Conservation (phyloP, 2,797 vertebrate genomes). For the Microctenopoma stevenorrisi region DNA sequence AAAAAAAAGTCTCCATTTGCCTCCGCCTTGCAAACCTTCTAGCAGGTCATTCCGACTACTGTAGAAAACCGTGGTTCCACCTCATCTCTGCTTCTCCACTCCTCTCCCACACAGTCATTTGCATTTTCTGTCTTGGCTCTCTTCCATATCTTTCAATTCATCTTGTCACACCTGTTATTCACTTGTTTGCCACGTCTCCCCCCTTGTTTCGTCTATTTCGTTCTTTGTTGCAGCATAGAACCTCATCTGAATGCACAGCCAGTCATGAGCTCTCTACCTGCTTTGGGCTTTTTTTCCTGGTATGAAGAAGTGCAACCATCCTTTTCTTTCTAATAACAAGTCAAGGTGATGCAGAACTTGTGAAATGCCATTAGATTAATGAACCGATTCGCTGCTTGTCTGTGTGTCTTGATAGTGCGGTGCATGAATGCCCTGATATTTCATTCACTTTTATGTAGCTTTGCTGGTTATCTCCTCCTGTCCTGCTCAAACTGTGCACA, state of each 20-base stretch:
- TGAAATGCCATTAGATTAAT: conserved; percentile 31
- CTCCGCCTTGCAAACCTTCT: neutral
- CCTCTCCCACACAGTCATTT: conserved; percentile 76
- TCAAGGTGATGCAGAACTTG: conserved; percentile 33
- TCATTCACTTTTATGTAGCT: conserved; percentile 61
- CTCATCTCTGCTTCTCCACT: conserved; percentile 29
- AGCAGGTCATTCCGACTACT: conserved; percentile 69
- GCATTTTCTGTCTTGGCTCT: conserved; percentile 73
- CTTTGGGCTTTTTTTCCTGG: conserved; percentile 53
- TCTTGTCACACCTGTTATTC: conserved; percentile 80
- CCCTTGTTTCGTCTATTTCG: conserved; percentile 20
- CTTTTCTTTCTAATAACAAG: conserved; percentile 27
- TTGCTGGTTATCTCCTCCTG: conserved; percentile 52
- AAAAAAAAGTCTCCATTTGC: conserved; percentile 52
- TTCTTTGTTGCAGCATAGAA: conserved; percentile 46
- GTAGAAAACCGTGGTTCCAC: conserved; percentile 52
- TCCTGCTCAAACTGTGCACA: conserved; percentile 49
- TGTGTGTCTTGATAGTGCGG: conserved; percentile 11
- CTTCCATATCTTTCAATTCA: conserved; percentile 68
- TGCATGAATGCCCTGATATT: conserved; percentile 48
- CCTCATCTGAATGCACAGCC: conserved; percentile 75
- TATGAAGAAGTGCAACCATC: conserved; percentile 46
- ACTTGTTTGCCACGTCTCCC: conserved; percentile 47
- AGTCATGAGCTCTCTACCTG: conserved; percentile 60
- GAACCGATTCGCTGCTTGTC: conserved; percentile 20